Evolutionary conservation across 35 echinoderm and acorn worm genomes (phyloP).

Genomic region (Patiria miniata): DNA sequence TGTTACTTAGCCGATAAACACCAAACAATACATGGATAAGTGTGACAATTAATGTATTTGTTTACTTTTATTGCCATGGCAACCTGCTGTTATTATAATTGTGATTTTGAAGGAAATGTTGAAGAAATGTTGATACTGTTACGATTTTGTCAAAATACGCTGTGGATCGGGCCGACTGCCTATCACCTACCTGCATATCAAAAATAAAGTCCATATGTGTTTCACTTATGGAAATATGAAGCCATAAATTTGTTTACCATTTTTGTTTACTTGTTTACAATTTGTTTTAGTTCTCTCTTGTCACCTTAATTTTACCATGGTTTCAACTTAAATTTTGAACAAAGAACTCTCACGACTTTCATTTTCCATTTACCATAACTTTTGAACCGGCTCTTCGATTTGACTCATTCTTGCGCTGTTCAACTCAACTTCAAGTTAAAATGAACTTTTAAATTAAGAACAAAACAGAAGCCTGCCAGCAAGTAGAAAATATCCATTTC

Average conservation of each 20-base stretch:
- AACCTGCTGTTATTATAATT: no score
- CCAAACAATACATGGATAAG: no score
- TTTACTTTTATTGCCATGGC: no score
- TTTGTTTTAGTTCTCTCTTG: neutral
- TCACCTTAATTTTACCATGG: neutral
- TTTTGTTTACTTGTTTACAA: slow-evolving; percentile 1
- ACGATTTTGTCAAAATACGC: neutral
- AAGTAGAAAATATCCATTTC: slow-evolving; percentile 5
- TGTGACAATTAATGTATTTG: no score
- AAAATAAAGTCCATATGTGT: slow-evolving; percentile 9
- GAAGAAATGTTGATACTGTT: neutral
- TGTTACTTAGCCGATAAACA: no score
- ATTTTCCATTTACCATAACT: neutral
- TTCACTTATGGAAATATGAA: neutral
- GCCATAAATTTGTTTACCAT: neutral
- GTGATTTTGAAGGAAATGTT: neutral
- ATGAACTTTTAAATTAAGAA: neutral
- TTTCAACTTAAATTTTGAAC: neutral
- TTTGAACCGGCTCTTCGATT: neutral
- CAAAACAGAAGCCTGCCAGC: neutral
- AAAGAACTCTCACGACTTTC: neutral
- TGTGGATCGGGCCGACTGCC: neutral
- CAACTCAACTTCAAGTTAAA: neutral
- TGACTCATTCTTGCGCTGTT: neutral
- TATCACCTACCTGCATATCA: neutral